Evolutionary conservation across 2,888 invertebrate genomes (phyloP), one percentile per base, ranked within the genome.

Genomic region (Synanthedon formicaeformis): DNA sequence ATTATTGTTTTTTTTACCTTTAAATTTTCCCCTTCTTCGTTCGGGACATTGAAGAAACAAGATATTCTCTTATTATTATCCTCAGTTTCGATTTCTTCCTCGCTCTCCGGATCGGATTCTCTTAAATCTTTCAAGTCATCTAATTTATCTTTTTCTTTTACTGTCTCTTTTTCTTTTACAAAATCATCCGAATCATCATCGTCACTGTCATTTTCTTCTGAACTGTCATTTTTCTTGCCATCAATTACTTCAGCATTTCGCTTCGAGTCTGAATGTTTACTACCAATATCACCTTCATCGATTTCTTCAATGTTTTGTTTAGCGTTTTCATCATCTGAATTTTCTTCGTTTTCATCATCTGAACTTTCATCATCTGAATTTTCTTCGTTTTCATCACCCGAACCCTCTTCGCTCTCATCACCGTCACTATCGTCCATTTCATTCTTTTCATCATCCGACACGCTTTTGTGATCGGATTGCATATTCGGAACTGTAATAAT

Each of bases 81-180:
- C 52, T 66, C 71, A 14, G 58, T 55, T n/a, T 58, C 62, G 11
- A 63, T 58, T 49, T 69, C 71, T 56, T 69, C 65, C 3, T 67
- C 66, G 55, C 72, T 69, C 52, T 84, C 84, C 4, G 67, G 71
- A 56, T 87, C 88, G 34, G 88, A 83, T 40, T 81, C 84, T 58
- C 79, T 88, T n/a, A 89, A 70, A 68, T 90, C 90, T 12, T 85
- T 80, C 11, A 88, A 72, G 68, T 80, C 65, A 56, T 75, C 69
- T 27, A 66, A 58, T 56, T 67, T 53, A 57, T 58, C 56, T 3
- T 60, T 55, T 18, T 58, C 56, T 3, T 60, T 55, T 18, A 54
- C 58, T 51, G 48, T 58, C 5, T 54, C 51, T 54, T 60, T 55
- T 16, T 55, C 58, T 51, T 49, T 58, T 3, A 54, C 55, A 34